Evolutionary conservation across 2,113 vertebrate species (phyloP).

Genomic region (Mormyrus lacerda): DNA sequence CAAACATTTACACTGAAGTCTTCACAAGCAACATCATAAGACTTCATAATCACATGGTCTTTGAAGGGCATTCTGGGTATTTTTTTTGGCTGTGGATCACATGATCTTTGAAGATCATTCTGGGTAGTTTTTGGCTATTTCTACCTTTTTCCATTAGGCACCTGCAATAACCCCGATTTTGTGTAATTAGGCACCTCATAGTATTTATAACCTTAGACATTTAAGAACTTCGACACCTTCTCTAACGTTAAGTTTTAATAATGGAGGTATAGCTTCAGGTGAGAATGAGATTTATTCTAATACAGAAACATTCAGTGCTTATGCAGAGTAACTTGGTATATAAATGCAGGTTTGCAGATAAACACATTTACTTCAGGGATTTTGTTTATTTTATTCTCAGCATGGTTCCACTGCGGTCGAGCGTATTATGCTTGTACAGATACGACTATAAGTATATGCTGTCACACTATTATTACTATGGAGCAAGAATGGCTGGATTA

Average conservation of each 20-base stretch:
- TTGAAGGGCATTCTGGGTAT: background rate
- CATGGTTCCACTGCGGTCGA: no score
- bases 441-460: background rate
- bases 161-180: background rate
- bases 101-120: background rate
- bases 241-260: background rate
- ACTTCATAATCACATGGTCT: background rate
- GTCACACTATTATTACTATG: background rate
- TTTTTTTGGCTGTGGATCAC: background rate
- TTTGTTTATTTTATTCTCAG: background rate
- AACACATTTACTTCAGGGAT: background rate
- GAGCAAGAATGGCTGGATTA: background rate
- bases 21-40: background rate
- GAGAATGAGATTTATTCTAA: background rate
- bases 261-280: no score
- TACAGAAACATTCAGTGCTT: background rate
- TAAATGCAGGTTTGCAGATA: background rate
- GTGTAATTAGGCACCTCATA: background rate
- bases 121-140: background rate
- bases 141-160: background rate
- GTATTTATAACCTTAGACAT: background rate
- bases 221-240: background rate
- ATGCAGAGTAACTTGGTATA: background rate
- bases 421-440: background rate
- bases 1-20: background rate